These are phyloP conservation scores for Mus minutoides DNA, from an alignment of 2,797 vertebrate genomes.

Conservation along the genomic window DNA sequence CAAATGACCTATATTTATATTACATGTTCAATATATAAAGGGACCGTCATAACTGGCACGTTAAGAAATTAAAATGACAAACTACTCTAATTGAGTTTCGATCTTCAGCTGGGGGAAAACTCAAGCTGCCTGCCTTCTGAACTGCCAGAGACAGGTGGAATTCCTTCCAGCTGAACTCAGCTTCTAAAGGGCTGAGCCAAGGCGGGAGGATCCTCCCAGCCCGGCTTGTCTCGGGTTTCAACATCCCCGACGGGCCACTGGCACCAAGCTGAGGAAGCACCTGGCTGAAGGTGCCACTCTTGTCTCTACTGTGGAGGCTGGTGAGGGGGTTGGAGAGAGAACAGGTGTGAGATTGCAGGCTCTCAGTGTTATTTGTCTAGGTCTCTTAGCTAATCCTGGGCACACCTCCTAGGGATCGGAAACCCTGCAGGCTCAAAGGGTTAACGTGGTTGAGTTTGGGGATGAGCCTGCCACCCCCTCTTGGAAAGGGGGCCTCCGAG, in stretches of 20 bases:
- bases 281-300: constrained; percentile 56
- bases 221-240: constrained; percentile 65
- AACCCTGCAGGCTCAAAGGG: constrained; percentile 60
- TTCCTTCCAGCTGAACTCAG: constrained; percentile 76
- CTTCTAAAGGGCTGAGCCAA: constrained; percentile 49
- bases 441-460: constrained; percentile 34
- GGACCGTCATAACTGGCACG: not conserved
- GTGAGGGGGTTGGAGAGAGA: constrained; percentile 52
- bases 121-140: constrained; percentile 3
- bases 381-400: constrained; percentile 50
- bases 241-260: constrained; percentile 47
- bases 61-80: constrained; percentile 54
- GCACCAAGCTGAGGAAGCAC: constrained; percentile 22
- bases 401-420: constrained; percentile 44
- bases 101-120: constrained; percentile 41
- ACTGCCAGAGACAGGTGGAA: constrained; percentile 69
- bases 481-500: constrained; percentile 68
- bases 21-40: not conserved
- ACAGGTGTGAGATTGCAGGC: not conserved
- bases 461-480: constrained; percentile 27
- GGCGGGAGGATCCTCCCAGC: constrained; percentile 65
- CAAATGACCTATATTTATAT: constrained; percentile 44
- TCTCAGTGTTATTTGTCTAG: not conserved
- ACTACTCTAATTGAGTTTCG: constrained; percentile 20
- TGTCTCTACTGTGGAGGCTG: constrained; percentile 48